Evolutionary conservation across 2,113 vertebrate species (phyloP).

Genomic region (Spheniscus mendiculus): DNA sequence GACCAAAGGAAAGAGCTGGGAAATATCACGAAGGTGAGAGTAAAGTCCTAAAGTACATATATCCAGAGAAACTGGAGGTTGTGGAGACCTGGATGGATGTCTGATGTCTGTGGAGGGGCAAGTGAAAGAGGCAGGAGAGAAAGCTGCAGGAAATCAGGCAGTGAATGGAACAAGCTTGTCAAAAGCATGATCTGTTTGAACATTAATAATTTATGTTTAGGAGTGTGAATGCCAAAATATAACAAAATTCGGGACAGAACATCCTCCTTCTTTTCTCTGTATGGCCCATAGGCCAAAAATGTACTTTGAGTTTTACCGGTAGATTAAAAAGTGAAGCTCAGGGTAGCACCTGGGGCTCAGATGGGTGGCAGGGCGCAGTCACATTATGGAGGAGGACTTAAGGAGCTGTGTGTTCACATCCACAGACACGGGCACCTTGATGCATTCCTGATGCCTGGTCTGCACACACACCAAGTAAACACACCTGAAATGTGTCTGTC

Average conservation of each 20-base stretch:
- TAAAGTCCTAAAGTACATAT: neutral
- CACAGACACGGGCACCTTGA: rapidly evolving
- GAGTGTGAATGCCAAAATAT: neutral
- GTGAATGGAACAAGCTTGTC: neutral
- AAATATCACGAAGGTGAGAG: neutral
- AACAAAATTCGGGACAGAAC: neutral
- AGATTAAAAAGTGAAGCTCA: neutral
- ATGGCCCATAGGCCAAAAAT: neutral
- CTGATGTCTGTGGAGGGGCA: neutral
- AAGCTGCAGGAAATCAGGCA: neutral
- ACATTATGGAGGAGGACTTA: neutral
- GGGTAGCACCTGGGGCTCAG: neutral
- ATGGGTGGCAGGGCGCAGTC: neutral
- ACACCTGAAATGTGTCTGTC: neutral
- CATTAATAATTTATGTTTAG: neutral
- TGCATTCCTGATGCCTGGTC: neutral
- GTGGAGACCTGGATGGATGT: neutral
- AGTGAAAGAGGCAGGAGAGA: neutral
- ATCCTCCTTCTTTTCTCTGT: neutral
- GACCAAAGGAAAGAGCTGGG: neutral
- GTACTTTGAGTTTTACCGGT: neutral
- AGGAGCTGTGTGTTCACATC: neutral
- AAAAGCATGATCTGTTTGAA: neutral
- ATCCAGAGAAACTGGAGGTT: neutral
- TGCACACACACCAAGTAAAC: neutral